phyloP scores from a whole-genome alignment of 64 coral and sea anemone genomes.

The Pocillopora damicornis region DNA sequence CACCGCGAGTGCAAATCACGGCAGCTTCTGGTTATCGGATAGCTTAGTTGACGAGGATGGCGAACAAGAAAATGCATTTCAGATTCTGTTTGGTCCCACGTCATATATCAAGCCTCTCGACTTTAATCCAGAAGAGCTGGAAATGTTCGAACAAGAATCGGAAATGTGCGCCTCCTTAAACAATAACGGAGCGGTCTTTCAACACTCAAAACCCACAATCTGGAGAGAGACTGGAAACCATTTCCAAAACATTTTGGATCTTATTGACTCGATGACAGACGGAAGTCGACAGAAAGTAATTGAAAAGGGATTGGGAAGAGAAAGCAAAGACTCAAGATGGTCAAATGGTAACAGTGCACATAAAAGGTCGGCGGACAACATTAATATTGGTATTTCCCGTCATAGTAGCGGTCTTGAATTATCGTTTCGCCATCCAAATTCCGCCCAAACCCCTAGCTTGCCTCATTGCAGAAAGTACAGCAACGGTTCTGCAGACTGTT shows the following conservation, averaged over 20 bases:
- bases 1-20: neutral
- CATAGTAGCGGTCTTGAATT: conserved; percentile 30
- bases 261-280: conserved; percentile 80
- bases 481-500: conserved; percentile 32
- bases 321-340: neutral
- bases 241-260: conserved; percentile 85
- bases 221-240: conserved; percentile 51
- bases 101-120: conserved; percentile 65
- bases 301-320: neutral
- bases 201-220: neutral
- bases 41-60: conserved; percentile 32
- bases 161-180: neutral
- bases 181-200: neutral
- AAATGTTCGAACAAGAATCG: conserved; percentile 53
- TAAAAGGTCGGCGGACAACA: conserved; percentile 40
- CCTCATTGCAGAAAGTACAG: conserved; percentile 7
- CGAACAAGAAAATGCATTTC: conserved; percentile 45
- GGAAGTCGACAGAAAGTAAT: neutral
- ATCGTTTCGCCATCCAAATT: neutral
- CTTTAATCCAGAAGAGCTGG: conserved; percentile 70
- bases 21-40: conserved; percentile 72
- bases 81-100: conserved; percentile 66
- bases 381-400: neutral
- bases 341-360: conserved; percentile 1
- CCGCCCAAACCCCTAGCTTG: neutral